Evolutionary conservation across 2,113 vertebrate genomes (phyloP), one percentile per base, ranked within the genome.

Genomic region (Corvus moneduloides): DNA sequence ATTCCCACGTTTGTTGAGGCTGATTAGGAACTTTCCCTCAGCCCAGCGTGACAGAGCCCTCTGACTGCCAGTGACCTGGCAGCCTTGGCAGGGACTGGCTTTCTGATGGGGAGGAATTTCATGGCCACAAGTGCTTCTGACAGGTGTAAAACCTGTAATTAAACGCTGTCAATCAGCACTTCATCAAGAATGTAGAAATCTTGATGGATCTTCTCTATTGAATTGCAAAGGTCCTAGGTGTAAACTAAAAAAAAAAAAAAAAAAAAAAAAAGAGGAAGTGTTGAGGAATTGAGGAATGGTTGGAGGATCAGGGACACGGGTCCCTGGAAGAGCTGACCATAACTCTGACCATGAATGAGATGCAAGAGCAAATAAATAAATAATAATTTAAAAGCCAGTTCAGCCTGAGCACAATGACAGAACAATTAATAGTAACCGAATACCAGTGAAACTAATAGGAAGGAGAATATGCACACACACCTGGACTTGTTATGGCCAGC

Each of bases 1-100:
- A 82, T 96, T 86, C 96, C 89, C 91, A 90, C 96, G 46, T 98
- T 83, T 97, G 97, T 97, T 93, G 77, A 81, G 96, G 76, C 95
- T 94, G 95, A 97, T 96, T 93, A 94, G 71, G 85, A 97, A 92
- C 87, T 91, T 52, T 39, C 58, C 77, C 87, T 95, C 81, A 32
- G 56, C 23, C 46, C 93, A 41, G 76, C 51, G 27, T 58, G 85
- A 85, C 7, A 3, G 48, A 93, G 71, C 33, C 49, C 46, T 44
- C 48, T 85, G 86, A 87, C 74, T 75, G 33, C 44, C 48, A 59
- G 49, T 39, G 89, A 93, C 86, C 58, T 28, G 54, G 8, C 72
- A 91, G 43, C 43, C 51, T 24, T 39, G 46, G 43, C 86, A 82
- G 79, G 54, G 30, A 68, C 32, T 54, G 78, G 6, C 16, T 62